Evolutionary conservation across 2,888 invertebrate genomes (phyloP), one percentile per base, ranked within the genome.

Genomic region (Plagodis dolabraria): DNA sequence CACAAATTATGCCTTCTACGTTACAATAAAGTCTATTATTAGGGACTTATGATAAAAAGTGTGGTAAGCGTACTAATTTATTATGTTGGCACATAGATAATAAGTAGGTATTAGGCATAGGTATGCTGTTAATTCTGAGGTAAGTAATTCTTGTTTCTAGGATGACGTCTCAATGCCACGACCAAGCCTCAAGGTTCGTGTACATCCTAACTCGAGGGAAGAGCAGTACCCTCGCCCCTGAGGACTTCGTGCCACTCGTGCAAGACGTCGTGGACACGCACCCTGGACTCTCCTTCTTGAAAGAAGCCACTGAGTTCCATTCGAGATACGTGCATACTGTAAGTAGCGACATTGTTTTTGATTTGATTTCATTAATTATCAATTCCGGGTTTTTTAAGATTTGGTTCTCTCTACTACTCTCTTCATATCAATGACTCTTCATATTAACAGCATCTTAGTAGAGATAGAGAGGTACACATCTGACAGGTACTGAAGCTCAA

Each of bases 231-330:
- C 94, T 97, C 67, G 93, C 96, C 33, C 97, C 98, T 0, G 98
- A 98, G 79, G 99, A 99, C 92, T 96, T 99, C 87, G 96, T 98
- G 79, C 96, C 98, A 33, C 89, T 99, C 72, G 96, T 99, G 53
- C 98, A 99, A 92, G 99, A 99, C 87, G 98, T 99, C n/a, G 98
- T 99, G 45, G 99, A 99, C 86, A 98, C 98, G 7, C 99, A 99
- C 93, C 99, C 99, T 0, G 99, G 99, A 48, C 94, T 99, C 70
- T 97, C 97, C 65, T 99, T 99, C 94, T 95, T 99, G 60, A 98
- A 98, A 87, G 98, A 99, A 86, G 99, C 99, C 60, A 97, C 97
- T 0, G 99, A 99, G 93, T 99, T 99, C 93, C 99, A 99, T 94
- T 98, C 98, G 64, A 95, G 99, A 94, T 99, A 99, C 86, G 97